Conservation (phyloP, 1,140 invertebrate species). For the Zelostemma sp. region DNA sequence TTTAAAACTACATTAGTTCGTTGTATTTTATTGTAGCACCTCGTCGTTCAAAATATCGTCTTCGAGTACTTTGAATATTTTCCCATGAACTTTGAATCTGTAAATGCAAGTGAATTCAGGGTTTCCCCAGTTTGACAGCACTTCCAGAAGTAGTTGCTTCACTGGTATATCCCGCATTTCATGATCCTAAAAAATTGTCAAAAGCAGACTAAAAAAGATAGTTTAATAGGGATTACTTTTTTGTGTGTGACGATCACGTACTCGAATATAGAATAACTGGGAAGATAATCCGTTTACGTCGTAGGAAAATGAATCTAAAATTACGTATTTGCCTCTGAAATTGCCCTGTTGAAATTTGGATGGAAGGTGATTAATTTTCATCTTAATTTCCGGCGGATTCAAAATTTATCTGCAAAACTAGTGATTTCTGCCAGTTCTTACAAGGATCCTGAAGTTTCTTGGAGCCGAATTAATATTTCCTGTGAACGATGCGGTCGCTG, state of each 20-base stretch:
- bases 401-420: no score
- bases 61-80: constrained; percentile 40
- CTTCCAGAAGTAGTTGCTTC: constrained; percentile 72
- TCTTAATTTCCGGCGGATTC: no score
- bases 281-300: constrained; percentile 42
- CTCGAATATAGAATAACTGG: constrained; percentile 53
- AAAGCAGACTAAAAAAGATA: no score
- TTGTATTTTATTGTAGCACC: no score
- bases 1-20: no score
- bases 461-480: constrained; percentile 93
- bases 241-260: no score
- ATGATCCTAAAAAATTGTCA: constrained; percentile 43
- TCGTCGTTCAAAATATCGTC: constrained; percentile 3
- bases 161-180: constrained; percentile 37
- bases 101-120: constrained; percentile 95
- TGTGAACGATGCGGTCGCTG: constrained; percentile 77
- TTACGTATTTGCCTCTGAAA: constrained; percentile 22
- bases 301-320: constrained; percentile 48
- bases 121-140: constrained; percentile 93
- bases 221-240: no score
- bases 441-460: constrained; percentile 86
- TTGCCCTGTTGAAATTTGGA: constrained; percentile 23
- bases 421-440: no score
- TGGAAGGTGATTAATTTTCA: no score
- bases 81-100: constrained; percentile 94